These are phyloP conservation scores for Tadarida brasiliensis DNA, from an alignment of 2,797 vertebrate species.

Conservation along the genomic window DNA sequence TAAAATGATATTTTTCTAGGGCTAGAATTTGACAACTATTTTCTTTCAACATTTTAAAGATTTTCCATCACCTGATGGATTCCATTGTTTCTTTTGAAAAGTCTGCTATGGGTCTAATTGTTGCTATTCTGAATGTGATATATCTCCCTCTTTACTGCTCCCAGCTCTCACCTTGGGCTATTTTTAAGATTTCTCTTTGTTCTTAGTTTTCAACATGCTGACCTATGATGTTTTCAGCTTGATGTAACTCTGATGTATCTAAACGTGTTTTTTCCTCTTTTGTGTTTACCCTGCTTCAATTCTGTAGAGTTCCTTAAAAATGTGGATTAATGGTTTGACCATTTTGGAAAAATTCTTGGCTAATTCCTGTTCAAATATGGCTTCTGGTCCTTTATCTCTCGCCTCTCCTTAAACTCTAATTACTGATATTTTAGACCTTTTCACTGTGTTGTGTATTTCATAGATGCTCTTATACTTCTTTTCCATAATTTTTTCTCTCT, in stretches of 20 bases:
- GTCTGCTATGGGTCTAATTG: neutral
- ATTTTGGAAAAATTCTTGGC: neutral
- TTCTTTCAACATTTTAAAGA: neutral
- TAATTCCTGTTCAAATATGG: neutral
- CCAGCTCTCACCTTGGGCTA: neutral
- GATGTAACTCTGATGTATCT: neutral
- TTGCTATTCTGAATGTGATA: neutral
- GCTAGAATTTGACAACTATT: neutral
- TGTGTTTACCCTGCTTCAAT: neutral
- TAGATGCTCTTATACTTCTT: neutral
- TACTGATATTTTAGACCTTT: neutral
- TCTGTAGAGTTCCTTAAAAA: conserved; percentile 8
- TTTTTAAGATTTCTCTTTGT: neutral
- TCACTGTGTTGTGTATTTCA: neutral
- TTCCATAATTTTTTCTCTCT: neutral
- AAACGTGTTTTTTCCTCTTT: neutral
- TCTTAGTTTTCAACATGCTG: neutral
- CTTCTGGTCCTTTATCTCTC: neutral
- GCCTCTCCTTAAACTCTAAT: neutral
- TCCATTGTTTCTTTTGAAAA: neutral
- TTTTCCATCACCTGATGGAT: neutral
- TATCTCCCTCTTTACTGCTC: neutral
- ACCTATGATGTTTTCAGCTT: neutral
- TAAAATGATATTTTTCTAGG: neutral
- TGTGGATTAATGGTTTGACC: neutral